Evolutionary conservation across 2,888 invertebrate species (phyloP).

Genomic region (Monoplex corrugatus): DNA sequence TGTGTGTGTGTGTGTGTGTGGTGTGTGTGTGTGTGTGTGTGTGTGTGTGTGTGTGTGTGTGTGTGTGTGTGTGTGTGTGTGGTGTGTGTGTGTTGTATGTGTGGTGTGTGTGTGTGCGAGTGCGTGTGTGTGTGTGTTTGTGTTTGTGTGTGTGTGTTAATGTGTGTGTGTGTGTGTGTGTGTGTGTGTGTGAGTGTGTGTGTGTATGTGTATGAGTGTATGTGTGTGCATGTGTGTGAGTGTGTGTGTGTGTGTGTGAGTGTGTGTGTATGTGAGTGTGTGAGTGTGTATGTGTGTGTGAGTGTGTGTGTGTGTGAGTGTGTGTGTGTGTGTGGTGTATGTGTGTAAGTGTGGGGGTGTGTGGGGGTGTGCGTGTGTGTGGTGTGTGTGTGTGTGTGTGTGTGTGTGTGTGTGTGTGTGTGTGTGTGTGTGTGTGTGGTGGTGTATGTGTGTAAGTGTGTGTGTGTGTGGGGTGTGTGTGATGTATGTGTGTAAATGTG

Average conservation of each 20-base stretch:
- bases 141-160: not conserved
- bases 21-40: slow-evolving; percentile 11
- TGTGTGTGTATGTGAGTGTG: slow-evolving; percentile 16
- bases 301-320: not conserved
- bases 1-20: slow-evolving; percentile 27
- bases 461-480: not conserved
- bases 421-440: not conserved
- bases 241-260: slow-evolving; percentile 35
- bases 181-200: not conserved
- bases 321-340: not conserved
- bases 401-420: not conserved
- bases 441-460: not conserved
- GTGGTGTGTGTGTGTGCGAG: not conserved
- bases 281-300: slow-evolving; percentile 28
- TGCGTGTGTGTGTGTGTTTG: not conserved
- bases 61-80: not conserved
- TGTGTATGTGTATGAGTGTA: not conserved
- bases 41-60: not conserved
- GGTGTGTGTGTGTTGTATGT: not conserved
- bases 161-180: not conserved
- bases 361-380: not conserved
- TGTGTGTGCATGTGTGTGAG: not conserved
- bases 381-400: slow-evolving; percentile 13
- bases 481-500: not conserved
- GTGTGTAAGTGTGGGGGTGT: slow-evolving; percentile 5